phyloP scores from a whole-genome alignment of 2,113 vertebrate species.

The Aldabrachelys gigantea region DNA sequence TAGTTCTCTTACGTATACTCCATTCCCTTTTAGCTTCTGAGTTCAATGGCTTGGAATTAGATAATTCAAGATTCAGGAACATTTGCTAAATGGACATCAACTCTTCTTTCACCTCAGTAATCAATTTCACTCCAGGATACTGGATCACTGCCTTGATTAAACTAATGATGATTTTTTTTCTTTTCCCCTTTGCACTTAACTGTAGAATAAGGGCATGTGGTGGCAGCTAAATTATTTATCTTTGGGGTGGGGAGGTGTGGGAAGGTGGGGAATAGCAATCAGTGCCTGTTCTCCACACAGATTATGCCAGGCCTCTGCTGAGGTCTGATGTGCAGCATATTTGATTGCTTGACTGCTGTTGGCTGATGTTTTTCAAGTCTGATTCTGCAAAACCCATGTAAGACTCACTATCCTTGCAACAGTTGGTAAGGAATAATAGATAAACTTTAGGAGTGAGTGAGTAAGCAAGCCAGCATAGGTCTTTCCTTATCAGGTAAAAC shows the following conservation, averaged over 20 bases:
- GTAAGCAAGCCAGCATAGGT: neutral
- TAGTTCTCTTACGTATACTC: neutral
- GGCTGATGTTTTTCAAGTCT: neutral
- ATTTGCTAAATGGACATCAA: conserved; percentile 44
- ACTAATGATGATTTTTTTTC: conserved; percentile 68
- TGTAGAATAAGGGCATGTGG: conserved; percentile 46
- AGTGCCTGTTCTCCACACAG: conserved; percentile 30
- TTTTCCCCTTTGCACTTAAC: neutral
- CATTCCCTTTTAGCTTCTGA: neutral
- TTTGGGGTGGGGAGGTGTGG: neutral
- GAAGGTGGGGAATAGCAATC: conserved; percentile 44
- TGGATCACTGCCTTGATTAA: conserved; percentile 75
- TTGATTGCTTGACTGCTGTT: conserved; percentile 3
- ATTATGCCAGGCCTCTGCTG: neutral
- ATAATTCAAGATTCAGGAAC: conserved; percentile 37
- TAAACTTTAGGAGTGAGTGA: neutral
- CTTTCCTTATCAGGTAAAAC: neutral
- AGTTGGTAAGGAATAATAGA: neutral
- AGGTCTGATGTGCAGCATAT: neutral
- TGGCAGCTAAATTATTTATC: conserved; percentile 54
- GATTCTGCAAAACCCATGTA: neutral
- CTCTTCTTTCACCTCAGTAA: conserved; percentile 66
- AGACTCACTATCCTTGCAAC: neutral
- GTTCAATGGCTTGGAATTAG: neutral
- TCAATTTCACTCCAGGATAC: conserved; percentile 73